Conservation (phyloP, 2,888 invertebrate genomes). For the Chymomyza fuscimana region DNA sequence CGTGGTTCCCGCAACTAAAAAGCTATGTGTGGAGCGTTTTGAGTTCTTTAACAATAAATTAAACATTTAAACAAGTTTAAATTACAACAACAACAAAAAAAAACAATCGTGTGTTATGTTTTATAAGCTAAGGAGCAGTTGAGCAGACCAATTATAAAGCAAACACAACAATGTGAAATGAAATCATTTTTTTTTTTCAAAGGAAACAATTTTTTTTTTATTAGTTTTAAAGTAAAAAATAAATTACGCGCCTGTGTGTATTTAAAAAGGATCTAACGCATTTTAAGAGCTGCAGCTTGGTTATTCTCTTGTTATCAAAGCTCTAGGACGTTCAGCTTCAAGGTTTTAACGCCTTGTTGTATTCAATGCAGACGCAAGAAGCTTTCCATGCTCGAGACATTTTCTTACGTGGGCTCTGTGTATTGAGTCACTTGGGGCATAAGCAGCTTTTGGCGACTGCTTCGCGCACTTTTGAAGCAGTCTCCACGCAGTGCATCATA, state of each 20-base stretch:
- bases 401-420: too few relatives aligned
- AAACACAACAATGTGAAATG: constrained; percentile 56
- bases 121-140: constrained; percentile 38
- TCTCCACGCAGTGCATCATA: too few relatives aligned
- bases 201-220: constrained; percentile 7
- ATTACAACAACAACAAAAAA: constrained; percentile 23
- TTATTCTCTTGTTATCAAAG: background rate
- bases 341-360: too few relatives aligned
- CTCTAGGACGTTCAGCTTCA: too few relatives aligned
- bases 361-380: too few relatives aligned
- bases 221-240: constrained; percentile 1
- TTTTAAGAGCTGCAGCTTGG: background rate
- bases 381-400: too few relatives aligned
- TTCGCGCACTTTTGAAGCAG: too few relatives aligned
- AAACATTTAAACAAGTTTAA: constrained; percentile 44
- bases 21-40: constrained; percentile 23
- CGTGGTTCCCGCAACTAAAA: constrained; percentile 83
- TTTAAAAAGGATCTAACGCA: background rate
- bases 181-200: constrained; percentile 20
- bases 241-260: constrained; percentile 13
- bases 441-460: too few relatives aligned
- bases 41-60: constrained; percentile 51
- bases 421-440: too few relatives aligned
- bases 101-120: constrained; percentile 49
- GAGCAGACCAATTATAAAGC: constrained; percentile 50